phyloP scores from a whole-genome alignment of 2,113 vertebrate genomes.

The Calidris pygmaea region DNA sequence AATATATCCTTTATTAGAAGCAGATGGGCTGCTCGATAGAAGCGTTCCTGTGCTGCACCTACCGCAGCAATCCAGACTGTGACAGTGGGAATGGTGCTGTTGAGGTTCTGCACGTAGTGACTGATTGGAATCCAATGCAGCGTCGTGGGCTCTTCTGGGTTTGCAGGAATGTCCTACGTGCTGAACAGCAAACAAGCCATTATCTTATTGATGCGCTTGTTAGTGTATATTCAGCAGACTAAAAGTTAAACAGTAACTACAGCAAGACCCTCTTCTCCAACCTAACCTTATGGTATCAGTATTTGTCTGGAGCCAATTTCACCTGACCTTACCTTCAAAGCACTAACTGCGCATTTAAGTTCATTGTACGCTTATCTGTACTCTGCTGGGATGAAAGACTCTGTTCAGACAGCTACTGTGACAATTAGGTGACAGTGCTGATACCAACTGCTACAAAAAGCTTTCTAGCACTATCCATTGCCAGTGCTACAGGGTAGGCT shows the following conservation, averaged over 20 bases:
- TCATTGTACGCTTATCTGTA: neutral
- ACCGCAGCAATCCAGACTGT: neutral
- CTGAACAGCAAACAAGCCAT: neutral
- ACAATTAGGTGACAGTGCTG: neutral
- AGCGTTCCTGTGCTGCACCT: neutral
- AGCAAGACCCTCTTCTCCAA: neutral
- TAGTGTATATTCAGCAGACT: neutral
- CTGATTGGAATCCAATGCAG: neutral
- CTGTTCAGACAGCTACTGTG: neutral
- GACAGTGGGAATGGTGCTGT: neutral
- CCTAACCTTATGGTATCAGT: neutral
- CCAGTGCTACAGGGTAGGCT: neutral
- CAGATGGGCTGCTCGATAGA: neutral
- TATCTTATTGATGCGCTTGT: neutral
- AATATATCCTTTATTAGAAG: slow-evolving; percentile 29
- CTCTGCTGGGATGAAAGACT: neutral
- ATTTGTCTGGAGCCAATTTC: neutral
- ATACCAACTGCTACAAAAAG: neutral
- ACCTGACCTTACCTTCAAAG: neutral
- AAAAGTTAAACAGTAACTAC: neutral
- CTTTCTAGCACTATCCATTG: neutral
- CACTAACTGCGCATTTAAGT: neutral
- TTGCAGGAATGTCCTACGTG: neutral
- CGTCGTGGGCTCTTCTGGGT: neutral
- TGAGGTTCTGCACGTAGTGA: neutral